phyloP scores from a whole-genome alignment of 2,113 vertebrate species.

The Xenotilapia longispinis region DNA sequence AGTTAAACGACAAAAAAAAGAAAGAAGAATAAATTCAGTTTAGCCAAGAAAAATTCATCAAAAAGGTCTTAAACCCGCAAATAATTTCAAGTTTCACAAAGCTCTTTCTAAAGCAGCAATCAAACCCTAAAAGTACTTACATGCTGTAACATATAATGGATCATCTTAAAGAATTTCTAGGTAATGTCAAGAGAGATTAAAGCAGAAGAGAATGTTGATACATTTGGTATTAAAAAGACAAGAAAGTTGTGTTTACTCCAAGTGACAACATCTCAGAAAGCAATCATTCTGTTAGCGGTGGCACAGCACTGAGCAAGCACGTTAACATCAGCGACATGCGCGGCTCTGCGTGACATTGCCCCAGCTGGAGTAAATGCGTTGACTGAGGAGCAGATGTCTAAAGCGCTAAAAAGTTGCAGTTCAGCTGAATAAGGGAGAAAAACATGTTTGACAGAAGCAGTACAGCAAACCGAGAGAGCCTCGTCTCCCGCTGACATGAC shows the following conservation, averaged over 20 bases:
- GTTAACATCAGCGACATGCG: not conserved
- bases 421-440: not conserved
- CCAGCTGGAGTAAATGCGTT: not conserved
- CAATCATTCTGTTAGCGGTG: not conserved
- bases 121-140: not conserved
- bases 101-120: not conserved
- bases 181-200: not conserved
- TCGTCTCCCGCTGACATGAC: conserved; percentile 10
- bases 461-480: not conserved
- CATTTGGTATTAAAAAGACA: not conserved
- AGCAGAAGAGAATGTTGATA: not conserved
- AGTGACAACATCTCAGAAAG: not conserved
- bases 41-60: not conserved
- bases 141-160: not conserved
- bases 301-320: not conserved
- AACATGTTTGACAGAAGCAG: conserved; percentile 9
- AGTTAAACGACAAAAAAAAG: not conserved
- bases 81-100: not conserved
- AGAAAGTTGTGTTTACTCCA: not conserved
- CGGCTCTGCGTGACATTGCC: not conserved
- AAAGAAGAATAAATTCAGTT: not conserved
- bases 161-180: not conserved
- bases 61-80: not conserved
- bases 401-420: not conserved
- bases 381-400: conserved; percentile 10